A percentile compares a stretch with the other conserved stretches of the same genome.
Evolutionary conservation across 2,113 vertebrate species (phyloP).

Genomic region (Cygnus atratus): DNA sequence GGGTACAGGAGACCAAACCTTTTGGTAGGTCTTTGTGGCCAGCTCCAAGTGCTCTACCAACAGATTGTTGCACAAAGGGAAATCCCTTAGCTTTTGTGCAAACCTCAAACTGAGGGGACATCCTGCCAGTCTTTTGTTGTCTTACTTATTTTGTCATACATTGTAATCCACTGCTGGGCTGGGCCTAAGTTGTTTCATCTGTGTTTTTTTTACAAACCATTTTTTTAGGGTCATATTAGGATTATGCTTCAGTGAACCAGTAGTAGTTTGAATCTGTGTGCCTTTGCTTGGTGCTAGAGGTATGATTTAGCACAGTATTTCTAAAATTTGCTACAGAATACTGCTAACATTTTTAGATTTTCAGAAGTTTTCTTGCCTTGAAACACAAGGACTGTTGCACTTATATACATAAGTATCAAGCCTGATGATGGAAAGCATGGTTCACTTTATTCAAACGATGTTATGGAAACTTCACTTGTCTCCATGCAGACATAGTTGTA

Average conservation of each 20-base stretch:
- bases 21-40: not conserved
- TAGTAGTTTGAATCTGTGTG: not conserved
- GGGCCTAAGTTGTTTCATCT: not conserved
- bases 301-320: not conserved
- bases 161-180: not conserved
- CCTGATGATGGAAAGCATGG: not conserved
- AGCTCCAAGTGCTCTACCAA: not conserved
- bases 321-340: not conserved
- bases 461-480: not conserved
- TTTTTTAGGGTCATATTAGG: not conserved
- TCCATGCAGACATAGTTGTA: not conserved
- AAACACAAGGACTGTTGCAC: not conserved
- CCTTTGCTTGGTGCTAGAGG: not conserved
- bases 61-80: not conserved
- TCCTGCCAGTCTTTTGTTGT: not conserved
- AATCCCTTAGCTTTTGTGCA: not conserved
- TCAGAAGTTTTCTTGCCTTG: not conserved
- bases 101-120: not conserved
- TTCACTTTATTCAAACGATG: not conserved
- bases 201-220: not conserved
- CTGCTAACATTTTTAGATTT: not conserved
- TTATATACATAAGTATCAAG: not conserved
- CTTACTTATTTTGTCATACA: not conserved
- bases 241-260: not conserved
- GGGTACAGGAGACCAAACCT: not conserved